These are phyloP conservation scores for Anarsia innoxiella DNA, from an alignment of 2,888 invertebrate species.

Conservation along the genomic window DNA sequence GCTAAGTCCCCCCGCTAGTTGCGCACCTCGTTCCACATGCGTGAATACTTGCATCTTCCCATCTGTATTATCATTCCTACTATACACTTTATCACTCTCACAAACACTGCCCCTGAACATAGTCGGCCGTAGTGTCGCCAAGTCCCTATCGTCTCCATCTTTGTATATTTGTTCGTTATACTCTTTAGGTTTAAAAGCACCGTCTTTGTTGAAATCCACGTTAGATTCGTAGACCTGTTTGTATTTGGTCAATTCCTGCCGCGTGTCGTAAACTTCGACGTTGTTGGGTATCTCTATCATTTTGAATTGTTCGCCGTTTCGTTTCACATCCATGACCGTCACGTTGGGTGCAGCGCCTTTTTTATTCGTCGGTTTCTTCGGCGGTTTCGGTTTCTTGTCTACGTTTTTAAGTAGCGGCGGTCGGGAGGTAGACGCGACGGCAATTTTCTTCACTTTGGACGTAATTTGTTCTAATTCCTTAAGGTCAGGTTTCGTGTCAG, in stretches of 20 bases:
- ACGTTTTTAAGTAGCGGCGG: conserved; percentile 21
- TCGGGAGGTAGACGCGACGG: conserved; percentile 17
- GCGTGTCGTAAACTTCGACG: conserved; percentile 35
- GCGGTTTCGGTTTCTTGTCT: conserved; percentile 24
- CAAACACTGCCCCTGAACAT: conserved; percentile 28
- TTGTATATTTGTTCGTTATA: conserved; percentile 29
- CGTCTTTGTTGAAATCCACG: conserved; percentile 23
- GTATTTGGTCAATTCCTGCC: conserved; percentile 37
- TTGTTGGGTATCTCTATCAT: too few relatives aligned
- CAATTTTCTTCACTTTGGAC: conserved; percentile 18
- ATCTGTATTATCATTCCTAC: conserved; percentile 41
- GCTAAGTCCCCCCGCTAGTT: conserved; percentile 26
- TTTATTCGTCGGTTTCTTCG: conserved; percentile 31
- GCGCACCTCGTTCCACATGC: conserved; percentile 40
- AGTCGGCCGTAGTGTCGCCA: conserved; percentile 37
- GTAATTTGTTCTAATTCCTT: conserved; percentile 11
- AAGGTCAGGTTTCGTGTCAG: conserved; percentile 1
- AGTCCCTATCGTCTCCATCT: conserved; percentile 34
- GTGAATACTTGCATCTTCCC: conserved; percentile 57
- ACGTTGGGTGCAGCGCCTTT: conserved; percentile 45
- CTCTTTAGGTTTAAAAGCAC: conserved; percentile 19
- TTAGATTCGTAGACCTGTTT: conserved; percentile 37
- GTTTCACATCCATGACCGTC: conserved; percentile 38
- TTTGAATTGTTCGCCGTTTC: too few relatives aligned
- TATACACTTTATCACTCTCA: conserved; percentile 24